A percentile compares a stretch with the other conserved stretches of the same genome.
Conservation (phyloP, 2,888 invertebrate species). For the Acronicta alni region DNA sequence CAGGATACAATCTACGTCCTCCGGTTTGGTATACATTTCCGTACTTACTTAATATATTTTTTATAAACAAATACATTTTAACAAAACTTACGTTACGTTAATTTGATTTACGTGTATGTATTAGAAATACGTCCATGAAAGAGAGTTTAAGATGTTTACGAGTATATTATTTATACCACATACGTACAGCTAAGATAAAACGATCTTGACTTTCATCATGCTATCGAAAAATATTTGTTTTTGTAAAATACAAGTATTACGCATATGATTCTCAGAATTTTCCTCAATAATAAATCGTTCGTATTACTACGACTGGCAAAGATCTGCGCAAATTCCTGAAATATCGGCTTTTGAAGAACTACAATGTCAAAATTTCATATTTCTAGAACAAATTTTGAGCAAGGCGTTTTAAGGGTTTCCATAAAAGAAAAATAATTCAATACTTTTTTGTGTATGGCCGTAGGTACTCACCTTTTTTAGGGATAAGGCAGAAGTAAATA, state of each 20-base stretch:
- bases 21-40: no score
- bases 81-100: no score
- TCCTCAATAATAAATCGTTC: constrained; percentile 4
- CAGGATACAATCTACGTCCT: no score
- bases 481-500: no score
- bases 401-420: constrained; percentile 7
- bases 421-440: constrained; percentile 1
- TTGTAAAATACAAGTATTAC: not conserved
- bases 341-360: constrained; percentile 10
- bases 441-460: no score
- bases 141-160: not conserved
- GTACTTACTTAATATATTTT: no score
- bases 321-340: constrained; percentile 16
- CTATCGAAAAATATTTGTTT: not conserved
- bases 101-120: not conserved
- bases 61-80: no score
- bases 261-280: not conserved
- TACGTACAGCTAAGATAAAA: not conserved
- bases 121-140: not conserved
- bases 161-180: not conserved
- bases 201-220: not conserved
- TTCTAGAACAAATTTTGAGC: constrained; percentile 32
- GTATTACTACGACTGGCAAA: constrained; percentile 1
- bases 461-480: no score
- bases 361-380: constrained; percentile 16